Evolutionary conservation across 2,888 invertebrate genomes (phyloP).

Genomic region (Lasioglossum figueresi): DNA sequence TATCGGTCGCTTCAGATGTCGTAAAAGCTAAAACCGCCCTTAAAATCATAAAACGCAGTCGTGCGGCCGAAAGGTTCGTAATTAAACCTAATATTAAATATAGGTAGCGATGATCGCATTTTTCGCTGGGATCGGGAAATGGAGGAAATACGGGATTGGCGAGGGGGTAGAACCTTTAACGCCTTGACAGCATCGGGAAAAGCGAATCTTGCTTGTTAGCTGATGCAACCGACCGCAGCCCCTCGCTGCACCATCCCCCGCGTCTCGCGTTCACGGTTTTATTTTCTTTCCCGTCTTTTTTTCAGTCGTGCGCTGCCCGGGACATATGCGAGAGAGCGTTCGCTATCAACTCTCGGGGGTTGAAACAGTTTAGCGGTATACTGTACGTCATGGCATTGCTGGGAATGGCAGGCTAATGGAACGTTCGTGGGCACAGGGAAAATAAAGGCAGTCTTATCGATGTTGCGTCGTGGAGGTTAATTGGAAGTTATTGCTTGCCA

Average conservation of each 20-base stretch:
- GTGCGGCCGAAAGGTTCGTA: not conserved
- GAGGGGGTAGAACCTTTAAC: conserved; percentile 68
- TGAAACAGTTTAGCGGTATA: conserved; percentile 48
- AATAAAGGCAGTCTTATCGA: conserved; percentile 71
- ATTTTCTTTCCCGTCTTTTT: conserved; percentile 50
- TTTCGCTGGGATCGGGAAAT: conserved; percentile 46
- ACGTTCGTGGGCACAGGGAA: conserved; percentile 55
- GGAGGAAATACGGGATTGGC: conserved; percentile 20
- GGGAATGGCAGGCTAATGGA: conserved; percentile 64
- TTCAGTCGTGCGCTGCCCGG: conserved; percentile 5
- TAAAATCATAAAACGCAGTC: not conserved
- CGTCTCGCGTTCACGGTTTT: conserved; percentile 18
- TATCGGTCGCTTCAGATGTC: not conserved
- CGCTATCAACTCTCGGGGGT: conserved; percentile 41
- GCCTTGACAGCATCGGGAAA: conserved; percentile 64
- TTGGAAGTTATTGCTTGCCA: conserved; percentile 66
- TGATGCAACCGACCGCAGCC: conserved; percentile 47
- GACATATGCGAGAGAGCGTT: conserved; percentile 40
- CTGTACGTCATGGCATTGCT: conserved; percentile 41
- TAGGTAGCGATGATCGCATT: conserved; percentile 47
- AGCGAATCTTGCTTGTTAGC: conserved; percentile 55
- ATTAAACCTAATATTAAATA: conserved; percentile 60
- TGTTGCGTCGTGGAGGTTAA: conserved; percentile 60
- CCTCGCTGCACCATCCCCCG: not conserved
- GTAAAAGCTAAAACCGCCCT: not conserved